A percentile compares a stretch with the other conserved stretches of the same genome.
Evolutionary conservation across 2,888 invertebrate species (phyloP).

Genomic region (Dascillus cervinus): DNA sequence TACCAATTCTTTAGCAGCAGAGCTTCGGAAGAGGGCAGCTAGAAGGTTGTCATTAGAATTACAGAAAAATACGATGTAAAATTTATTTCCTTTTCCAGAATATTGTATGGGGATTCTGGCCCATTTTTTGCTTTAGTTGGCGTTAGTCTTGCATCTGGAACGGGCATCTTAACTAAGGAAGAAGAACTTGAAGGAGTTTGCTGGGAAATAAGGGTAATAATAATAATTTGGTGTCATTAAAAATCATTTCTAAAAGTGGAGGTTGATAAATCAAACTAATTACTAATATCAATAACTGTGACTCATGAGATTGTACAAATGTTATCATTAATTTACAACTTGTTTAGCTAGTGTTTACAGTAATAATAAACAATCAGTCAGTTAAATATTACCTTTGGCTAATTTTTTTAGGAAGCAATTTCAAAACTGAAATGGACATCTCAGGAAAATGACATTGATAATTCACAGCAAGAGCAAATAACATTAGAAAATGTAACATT

Average conservation of each 20-base stretch:
- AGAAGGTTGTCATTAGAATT: constrained; percentile 39
- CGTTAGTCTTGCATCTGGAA: constrained; percentile 64
- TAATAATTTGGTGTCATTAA: too few relatives aligned
- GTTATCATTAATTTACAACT: too few relatives aligned
- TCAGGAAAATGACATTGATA: constrained; percentile 40
- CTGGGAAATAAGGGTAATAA: constrained; percentile 63
- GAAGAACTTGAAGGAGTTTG: constrained; percentile 72
- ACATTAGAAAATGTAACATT: constrained; percentile 55
- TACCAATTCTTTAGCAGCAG: constrained; percentile 56
- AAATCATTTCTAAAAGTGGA: too few relatives aligned
- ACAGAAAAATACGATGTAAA: not conserved
- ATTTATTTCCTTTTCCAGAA: constrained; percentile 28
- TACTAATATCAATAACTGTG: too few relatives aligned
- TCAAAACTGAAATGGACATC: constrained; percentile 51
- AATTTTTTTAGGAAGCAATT: constrained; percentile 47
- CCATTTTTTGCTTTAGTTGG: constrained; percentile 70
- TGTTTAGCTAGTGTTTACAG: too few relatives aligned
- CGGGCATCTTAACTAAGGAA: constrained; percentile 65
- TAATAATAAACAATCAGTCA: too few relatives aligned
- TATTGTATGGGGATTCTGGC: constrained; percentile 61
- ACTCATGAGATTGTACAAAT: too few relatives aligned
- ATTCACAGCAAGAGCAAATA: constrained; percentile 37
- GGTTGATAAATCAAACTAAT: too few relatives aligned
- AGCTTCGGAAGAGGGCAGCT: constrained; percentile 55
- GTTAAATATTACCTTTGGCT: constrained; percentile 5